These are phyloP conservation scores for Spilosoma lubricipeda DNA, from an alignment of 2,888 invertebrate genomes.

Conservation along the genomic window DNA sequence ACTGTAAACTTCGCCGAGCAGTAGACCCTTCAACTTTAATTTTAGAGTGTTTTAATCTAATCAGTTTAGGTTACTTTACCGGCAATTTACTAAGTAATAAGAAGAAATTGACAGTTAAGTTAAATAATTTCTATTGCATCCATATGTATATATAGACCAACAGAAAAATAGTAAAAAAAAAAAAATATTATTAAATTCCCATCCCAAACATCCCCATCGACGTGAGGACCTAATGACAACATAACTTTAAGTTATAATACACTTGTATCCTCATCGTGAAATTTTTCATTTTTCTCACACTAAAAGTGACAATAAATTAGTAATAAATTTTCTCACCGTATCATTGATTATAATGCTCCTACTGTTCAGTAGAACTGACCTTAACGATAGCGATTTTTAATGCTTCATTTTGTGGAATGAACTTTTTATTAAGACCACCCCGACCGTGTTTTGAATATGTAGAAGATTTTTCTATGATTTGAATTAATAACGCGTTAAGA, in stretches of 20 bases:
- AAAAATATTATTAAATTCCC: not conserved
- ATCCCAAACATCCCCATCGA: not conserved
- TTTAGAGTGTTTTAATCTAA: no score
- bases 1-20: no score
- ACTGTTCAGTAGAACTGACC: conserved; percentile 68
- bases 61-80: no score
- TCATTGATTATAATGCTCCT: conserved; percentile 67
- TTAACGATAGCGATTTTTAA: conserved; percentile 71
- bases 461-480: conserved; percentile 21
- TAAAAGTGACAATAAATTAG: conserved; percentile 52
- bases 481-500: conserved; percentile 74
- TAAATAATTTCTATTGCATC: not conserved
- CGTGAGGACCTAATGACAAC: not conserved
- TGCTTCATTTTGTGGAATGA: conserved; percentile 64
- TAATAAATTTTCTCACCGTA: conserved; percentile 77
- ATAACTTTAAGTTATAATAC: not conserved
- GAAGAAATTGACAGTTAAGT: no score
- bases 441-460: conserved; percentile 47
- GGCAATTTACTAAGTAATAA: no score
- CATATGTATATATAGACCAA: not conserved
- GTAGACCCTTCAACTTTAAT: no score
- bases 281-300: conserved; percentile 23
- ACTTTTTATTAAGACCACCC: conserved; percentile 70
- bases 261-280: not conserved
- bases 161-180: not conserved